A percentile compares a stretch with the other conserved stretches of the same genome.
These are phyloP conservation scores for Taxidea taxus DNA, from an alignment of 2,113 vertebrate species.

Conservation along the genomic window DNA sequence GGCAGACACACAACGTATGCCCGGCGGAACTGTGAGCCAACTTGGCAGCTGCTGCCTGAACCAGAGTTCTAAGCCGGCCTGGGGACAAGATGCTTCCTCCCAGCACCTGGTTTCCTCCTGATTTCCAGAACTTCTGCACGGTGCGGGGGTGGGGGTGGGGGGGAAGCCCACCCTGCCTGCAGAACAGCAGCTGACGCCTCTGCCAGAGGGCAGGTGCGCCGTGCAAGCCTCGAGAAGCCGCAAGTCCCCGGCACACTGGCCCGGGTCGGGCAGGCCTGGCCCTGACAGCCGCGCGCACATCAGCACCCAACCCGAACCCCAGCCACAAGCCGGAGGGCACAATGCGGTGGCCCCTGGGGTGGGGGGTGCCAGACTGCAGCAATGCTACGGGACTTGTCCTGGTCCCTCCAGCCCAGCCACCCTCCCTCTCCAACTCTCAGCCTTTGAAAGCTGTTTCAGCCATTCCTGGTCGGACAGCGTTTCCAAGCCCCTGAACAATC, in stretches of 20 bases:
- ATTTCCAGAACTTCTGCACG: accelerated
- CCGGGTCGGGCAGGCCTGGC: not conserved
- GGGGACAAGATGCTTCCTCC: not conserved
- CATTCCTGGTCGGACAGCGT: not conserved
- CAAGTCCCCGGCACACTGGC: not conserved
- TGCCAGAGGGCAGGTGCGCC: not conserved
- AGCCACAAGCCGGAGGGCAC: no score
- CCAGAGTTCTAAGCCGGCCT: accelerated
- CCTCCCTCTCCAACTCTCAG: no score
- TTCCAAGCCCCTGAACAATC: not conserved
- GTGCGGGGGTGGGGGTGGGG: accelerated
- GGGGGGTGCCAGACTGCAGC: not conserved
- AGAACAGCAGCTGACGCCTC: not conserved
- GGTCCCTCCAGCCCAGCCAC: accelerated
- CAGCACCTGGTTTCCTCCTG: not conserved
- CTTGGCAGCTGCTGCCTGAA: not conserved
- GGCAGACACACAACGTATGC: not conserved
- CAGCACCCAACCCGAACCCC: accelerated
- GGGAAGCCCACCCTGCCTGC: accelerated
- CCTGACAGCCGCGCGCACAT: accelerated
- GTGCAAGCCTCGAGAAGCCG: not conserved
- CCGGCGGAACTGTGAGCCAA: no score
- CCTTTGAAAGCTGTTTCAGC: not conserved
- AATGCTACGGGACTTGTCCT: no score
- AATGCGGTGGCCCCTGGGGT: not conserved